Conservation (phyloP, 2,113 vertebrate genomes). For the Gasterosteus aculeatus region DNA sequence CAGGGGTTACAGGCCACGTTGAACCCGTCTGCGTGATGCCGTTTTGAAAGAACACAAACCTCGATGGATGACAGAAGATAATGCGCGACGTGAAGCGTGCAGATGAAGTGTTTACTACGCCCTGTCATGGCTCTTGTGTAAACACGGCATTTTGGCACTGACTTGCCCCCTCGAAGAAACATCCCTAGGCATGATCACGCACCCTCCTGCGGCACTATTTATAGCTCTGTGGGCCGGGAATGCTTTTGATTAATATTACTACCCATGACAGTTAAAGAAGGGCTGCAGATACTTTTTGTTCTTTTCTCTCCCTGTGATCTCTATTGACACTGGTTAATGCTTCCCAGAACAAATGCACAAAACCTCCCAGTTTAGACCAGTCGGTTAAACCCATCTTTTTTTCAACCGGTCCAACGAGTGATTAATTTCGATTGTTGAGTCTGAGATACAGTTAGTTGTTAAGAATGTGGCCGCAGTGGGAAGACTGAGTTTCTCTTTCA, state of each 20-base stretch:
- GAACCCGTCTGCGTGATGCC: neutral
- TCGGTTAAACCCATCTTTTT: neutral
- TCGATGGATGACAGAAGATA: slow-evolving; percentile 18
- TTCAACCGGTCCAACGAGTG: neutral
- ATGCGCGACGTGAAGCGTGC: slow-evolving; percentile 14
- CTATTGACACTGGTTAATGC: slow-evolving; percentile 46
- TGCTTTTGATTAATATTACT: slow-evolving; percentile 72
- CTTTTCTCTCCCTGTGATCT: slow-evolving; percentile 46
- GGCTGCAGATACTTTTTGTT: slow-evolving; percentile 50
- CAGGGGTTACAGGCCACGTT: neutral
- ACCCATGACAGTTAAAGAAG: slow-evolving; percentile 53
- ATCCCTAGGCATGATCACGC: slow-evolving; percentile 65
- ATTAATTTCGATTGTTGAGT: slow-evolving; percentile 35
- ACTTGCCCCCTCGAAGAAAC: slow-evolving; percentile 55
- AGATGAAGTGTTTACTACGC: slow-evolving; percentile 59
- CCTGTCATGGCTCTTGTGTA: slow-evolving; percentile 53
- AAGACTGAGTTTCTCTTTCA: slow-evolving; percentile 37
- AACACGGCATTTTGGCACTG: slow-evolving; percentile 64
- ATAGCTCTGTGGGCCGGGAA: slow-evolving; percentile 61
- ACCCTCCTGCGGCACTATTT: slow-evolving; percentile 73
- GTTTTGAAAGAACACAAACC: slow-evolving; percentile 47
- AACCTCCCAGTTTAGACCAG: neutral
- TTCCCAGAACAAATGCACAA: slow-evolving; percentile 31
- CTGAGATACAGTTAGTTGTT: slow-evolving; percentile 18
- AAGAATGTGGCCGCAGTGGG: slow-evolving; percentile 27